phyloP scores from a whole-genome alignment of 1,140 invertebrate species.

The Ceratosolen solmsi region DNA sequence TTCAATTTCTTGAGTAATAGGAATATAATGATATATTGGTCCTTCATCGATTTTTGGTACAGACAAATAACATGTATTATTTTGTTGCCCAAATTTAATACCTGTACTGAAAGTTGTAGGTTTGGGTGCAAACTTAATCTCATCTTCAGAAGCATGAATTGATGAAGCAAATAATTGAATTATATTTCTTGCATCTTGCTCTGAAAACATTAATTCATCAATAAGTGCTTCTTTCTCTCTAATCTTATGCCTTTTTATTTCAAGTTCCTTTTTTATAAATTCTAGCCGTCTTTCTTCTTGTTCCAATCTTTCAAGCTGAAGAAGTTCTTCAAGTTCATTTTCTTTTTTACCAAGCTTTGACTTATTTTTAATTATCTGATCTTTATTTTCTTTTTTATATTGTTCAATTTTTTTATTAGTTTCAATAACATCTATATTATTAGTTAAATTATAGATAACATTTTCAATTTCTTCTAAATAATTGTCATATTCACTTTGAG shows the following conservation, averaged over 20 bases:
- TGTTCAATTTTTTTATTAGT: constrained; percentile 94
- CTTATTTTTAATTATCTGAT: constrained; percentile 91
- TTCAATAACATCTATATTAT: constrained; percentile 91
- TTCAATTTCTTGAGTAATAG: constrained; percentile 76
- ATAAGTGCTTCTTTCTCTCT: constrained; percentile 92
- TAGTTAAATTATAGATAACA: constrained; percentile 92
- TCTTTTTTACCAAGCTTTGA: constrained; percentile 81
- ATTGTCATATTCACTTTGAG: constrained; percentile 90
- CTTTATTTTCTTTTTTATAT: constrained; percentile 95
- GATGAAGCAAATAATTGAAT: constrained; percentile 86
- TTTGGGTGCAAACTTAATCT: constrained; percentile 75
- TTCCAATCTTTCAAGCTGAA: constrained; percentile 87
- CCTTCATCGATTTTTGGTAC: constrained; percentile 84
- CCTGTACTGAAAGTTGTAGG: constrained; percentile 86
- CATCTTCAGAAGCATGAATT: constrained; percentile 79
- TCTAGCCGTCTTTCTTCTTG: constrained; percentile 80
- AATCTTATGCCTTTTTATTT: constrained; percentile 87
- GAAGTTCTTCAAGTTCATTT: constrained; percentile 88
- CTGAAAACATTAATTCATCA: constrained; percentile 95
- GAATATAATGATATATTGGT: constrained; percentile 81
- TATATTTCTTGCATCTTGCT: constrained; percentile 90
- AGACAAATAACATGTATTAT: constrained; percentile 75
- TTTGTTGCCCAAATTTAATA: constrained; percentile 81
- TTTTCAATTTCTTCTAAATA: constrained; percentile 94
- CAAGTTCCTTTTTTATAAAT: constrained; percentile 78